Conservation (phyloP, 2,888 invertebrate genomes). For the Crossocerus cetratus region DNA sequence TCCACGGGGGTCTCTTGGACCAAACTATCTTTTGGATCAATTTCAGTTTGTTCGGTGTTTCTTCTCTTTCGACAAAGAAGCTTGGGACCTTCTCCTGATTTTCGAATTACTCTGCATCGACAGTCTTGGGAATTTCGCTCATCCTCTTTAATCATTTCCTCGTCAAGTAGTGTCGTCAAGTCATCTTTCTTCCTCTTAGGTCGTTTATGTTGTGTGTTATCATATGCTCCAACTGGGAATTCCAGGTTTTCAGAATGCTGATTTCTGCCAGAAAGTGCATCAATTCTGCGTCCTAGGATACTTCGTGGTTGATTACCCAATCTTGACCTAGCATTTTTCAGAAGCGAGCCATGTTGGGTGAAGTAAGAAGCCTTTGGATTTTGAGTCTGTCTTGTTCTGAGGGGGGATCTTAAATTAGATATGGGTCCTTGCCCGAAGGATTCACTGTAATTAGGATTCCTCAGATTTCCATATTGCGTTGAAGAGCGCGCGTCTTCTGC, state of each 20-base stretch:
- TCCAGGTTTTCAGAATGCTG: neutral
- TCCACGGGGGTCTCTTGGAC: neutral
- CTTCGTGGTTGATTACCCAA: neutral
- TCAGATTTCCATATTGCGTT: neutral
- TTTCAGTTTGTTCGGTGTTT: neutral
- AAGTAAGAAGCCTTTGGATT: neutral
- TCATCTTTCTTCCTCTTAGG: constrained; percentile 46
- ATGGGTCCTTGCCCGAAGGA: neutral
- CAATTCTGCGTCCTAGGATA: neutral
- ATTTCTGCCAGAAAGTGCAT: neutral
- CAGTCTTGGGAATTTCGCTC: constrained; percentile 63
- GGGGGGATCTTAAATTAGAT: neutral
- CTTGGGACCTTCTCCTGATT: neutral
- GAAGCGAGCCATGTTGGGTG: neutral
- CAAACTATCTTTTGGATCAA: neutral
- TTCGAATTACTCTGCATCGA: constrained; percentile 64
- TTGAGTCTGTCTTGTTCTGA: neutral
- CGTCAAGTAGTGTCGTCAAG: constrained; percentile 49
- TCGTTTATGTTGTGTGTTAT: constrained; percentile 7
- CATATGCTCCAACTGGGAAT: neutral
- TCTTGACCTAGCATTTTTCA: neutral
- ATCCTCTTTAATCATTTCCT: constrained; percentile 68
- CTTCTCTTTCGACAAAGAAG: constrained; percentile 12
- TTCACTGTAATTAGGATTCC: neutral
- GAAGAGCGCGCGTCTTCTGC: neutral